Base-by-base conservation (phyloP, 2,888 invertebrate species). In the Diabrotica balteata region DNA sequence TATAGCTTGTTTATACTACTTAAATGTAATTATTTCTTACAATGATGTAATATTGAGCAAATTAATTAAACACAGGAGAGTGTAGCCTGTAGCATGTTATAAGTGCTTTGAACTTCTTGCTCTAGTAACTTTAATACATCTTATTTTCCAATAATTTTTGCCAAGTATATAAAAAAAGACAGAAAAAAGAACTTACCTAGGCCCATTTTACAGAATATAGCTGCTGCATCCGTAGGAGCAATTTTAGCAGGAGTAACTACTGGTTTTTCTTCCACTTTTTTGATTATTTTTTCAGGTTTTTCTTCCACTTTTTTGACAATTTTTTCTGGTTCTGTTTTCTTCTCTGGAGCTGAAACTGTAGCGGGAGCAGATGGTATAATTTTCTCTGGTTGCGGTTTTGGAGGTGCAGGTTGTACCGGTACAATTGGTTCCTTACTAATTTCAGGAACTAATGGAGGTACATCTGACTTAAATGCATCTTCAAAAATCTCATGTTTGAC, bases 151-250 rank as follows among this genome's bases (percentile, higher is more conserved):
- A 32, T 32, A 32, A 32, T 32, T 1, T 32, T 32, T 32, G 4
- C 2, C 32, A 4, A 4, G 4, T 32, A 32, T 32, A 32, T 5
- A 32, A 32, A 32, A 32, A 32, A 32, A 32, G 32, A 32, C 4
- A 32, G 1, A 32, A 32, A 32, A 5, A 32, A 32, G 5, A 32
- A 87, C 90, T 90, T 80, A 91, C 91, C 91, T 61, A 91, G 84
- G 77, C 91, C 91, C 88, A 91, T 90, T 82, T 89, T 89, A 81
- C 89, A 88, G 85, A 91, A 91, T 78, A 91, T 89, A 73, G 90
- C 90, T 79, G 90, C 90, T 53, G 91, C 89, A 78, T 89, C 88
- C 71, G 88, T 88, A 85, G 66, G 84, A 77, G 66, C 85, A 83
- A 62, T 81, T 80, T 72, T 76, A 43, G 66, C 60, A 8, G 51